These are phyloP conservation scores for Drosophila prolongata DNA, from an alignment of 2,888 invertebrate species.

Conservation along the genomic window DNA sequence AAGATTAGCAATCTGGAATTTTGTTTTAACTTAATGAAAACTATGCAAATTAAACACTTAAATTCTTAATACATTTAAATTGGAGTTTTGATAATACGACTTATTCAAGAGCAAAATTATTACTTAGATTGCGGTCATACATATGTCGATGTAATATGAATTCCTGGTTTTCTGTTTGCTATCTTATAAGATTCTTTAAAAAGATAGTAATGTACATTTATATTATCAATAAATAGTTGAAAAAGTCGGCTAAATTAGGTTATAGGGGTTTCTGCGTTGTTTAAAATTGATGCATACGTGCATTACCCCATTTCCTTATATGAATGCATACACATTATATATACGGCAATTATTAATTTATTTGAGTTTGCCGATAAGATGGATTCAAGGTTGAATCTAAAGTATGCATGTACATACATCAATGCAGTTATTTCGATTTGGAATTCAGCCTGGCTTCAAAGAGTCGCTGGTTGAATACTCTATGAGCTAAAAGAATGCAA, in stretches of 20 bases:
- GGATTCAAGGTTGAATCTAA: slow-evolving; percentile 24
- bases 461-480: slow-evolving; percentile 14
- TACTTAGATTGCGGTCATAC: no score
- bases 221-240: background rate
- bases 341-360: slow-evolving; percentile 7
- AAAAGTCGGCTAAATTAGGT: background rate
- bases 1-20: background rate
- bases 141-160: no score
- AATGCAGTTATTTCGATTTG: background rate
- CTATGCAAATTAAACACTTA: no score
- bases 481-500: background rate
- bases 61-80: no score
- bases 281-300: background rate
- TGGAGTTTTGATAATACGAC: no score
- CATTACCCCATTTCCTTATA: slow-evolving; percentile 1
- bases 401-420: background rate
- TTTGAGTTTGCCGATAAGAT: slow-evolving; percentile 18
- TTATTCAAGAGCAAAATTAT: no score
- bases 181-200: background rate
- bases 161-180: background rate
- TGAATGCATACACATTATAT: background rate
- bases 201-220: no score
- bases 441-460: background rate
- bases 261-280: background rate
- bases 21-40: no score